Evolutionary conservation across 2,888 invertebrate species (phyloP), one percentile per base, ranked within the genome.

Genomic region (Tachina grossa): DNA sequence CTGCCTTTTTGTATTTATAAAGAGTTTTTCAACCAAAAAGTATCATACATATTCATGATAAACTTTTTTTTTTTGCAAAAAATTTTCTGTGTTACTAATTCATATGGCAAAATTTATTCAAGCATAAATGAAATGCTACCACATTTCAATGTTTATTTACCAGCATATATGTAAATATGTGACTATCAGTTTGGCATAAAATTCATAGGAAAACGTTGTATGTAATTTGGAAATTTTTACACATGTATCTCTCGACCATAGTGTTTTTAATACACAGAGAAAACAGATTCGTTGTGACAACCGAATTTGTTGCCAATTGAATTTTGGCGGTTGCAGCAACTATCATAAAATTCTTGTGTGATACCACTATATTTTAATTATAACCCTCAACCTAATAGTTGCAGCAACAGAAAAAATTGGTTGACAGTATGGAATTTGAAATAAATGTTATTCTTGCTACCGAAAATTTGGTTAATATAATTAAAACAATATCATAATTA

Each of bases 71-170:
- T 22, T 55, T 55, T 4, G n/a, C 1, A 0, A 16, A 8, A 43
- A 69, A 39, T 16, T 47, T 11, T 39, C 49, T 49, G 49, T 49
- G 13, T 19, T 10, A n/a, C 31, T 43, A 41, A 74, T 22, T 22
- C 43, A 41, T 43, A 53, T 4, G 39, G 16, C 13, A 76, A 65
- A 76, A 65, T 9, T 53, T 31, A 55, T 53, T 75, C 45, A 9
- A 53, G 75, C 75, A 75, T 65, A 45, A 65, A 55, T 45, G 43
- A 55, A 6, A 31, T n/a, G 45, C 14, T 31, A 16, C 14, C 65
- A 45, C 14, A 45, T 31, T 10, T 16, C 16, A 53, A 75, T 74
- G 39, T 9, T 43, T 63, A 45, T 75, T 31, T 51, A 14, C 10
- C 41, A 43, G 22, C 16, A 31, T 4, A 45, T 47, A 51, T 51